phyloP scores from a whole-genome alignment of 1,140 invertebrate genomes.

The Pectinophora gossypiella region DNA sequence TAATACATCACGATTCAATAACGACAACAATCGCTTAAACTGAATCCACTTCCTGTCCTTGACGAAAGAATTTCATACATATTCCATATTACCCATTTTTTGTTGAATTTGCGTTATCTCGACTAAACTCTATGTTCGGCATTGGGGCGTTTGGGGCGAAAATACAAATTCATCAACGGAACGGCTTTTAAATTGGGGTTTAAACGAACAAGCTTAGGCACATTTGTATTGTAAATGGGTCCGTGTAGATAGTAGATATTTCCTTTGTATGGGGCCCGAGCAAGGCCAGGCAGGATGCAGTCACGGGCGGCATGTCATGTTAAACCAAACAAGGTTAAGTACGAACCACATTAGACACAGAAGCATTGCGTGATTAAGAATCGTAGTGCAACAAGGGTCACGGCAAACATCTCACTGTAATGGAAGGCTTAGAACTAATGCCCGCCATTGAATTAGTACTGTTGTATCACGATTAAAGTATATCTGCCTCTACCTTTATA shows the following conservation, averaged over 20 bases:
- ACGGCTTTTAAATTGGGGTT: no score
- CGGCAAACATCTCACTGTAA: slow-evolving; percentile 40
- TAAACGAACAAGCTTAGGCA: no score
- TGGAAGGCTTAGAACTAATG: slow-evolving; percentile 10
- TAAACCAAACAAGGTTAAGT: slow-evolving; percentile 47
- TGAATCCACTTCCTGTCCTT: no score
- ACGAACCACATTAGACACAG: slow-evolving; percentile 19
- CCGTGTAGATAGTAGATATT: slow-evolving; percentile 7
- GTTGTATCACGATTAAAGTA: neutral
- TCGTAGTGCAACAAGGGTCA: slow-evolving; percentile 43
- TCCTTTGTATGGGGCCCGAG: slow-evolving; percentile 26
- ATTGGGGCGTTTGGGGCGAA: no score
- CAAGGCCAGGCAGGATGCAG: slow-evolving; percentile 45
- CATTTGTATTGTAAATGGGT: no score
- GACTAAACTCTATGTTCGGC: no score
- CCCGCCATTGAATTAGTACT: neutral
- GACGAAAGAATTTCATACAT: no score
- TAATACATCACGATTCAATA: no score
- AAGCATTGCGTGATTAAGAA: slow-evolving; percentile 30
- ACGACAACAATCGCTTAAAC: no score
- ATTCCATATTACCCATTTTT: no score
- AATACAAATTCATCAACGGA: no score
- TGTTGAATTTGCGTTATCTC: no score
- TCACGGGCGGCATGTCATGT: slow-evolving; percentile 36
- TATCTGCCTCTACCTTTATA: neutral